Base-by-base conservation (phyloP, 2,113 vertebrate genomes). In the Delphinus delphis region DNA sequence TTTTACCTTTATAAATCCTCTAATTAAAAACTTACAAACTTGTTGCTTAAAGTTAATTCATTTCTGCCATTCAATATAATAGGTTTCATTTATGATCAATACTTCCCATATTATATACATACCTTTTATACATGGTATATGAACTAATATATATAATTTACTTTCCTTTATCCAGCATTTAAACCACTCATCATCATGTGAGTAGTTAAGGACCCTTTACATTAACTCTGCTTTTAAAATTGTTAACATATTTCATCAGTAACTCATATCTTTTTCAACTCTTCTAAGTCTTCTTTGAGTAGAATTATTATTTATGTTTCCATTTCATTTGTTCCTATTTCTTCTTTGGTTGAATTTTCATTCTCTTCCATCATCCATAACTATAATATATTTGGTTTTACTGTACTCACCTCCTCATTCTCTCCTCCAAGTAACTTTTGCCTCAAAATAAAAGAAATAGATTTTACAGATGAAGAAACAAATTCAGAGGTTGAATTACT, bases 391-490 rank as follows among this genome's bases (percentile, higher is more conserved):
- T 88, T 80, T 58, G 41, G n/a, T 88, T n/a, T 93, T 93, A 70
- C 18, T 41, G 5, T 95, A 63, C 60, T 36, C 2, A 68, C 25
- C 26, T 87, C 77, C 77, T 76, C 11, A 81, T 90, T 77, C n/a
- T 82, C 90, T 92, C 33, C 50, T 76, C 11, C 86, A 65, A 86
- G 33, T 65, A 79, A 74, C 2, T 44, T 80, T 88, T 88, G 28
- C 26, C 1, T 86, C n/a, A 53, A 89, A 89, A 47, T 89, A 88
- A 82, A 58, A 15, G 33, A 88, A 73, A 77, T 8, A 65, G 25
- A 17, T 79, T 94, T 84, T 13, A 73, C 50, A 94, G 81, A 67
- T 73, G 33, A 74, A 89, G 73, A 85, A 94, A 74, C 11, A 89
- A 74, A 21, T 23, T 74, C 12, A 82, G 23, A 79, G 53, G 14